Evolutionary conservation across 2,113 vertebrate species (phyloP).

Genomic region (Anolis sagrei): DNA sequence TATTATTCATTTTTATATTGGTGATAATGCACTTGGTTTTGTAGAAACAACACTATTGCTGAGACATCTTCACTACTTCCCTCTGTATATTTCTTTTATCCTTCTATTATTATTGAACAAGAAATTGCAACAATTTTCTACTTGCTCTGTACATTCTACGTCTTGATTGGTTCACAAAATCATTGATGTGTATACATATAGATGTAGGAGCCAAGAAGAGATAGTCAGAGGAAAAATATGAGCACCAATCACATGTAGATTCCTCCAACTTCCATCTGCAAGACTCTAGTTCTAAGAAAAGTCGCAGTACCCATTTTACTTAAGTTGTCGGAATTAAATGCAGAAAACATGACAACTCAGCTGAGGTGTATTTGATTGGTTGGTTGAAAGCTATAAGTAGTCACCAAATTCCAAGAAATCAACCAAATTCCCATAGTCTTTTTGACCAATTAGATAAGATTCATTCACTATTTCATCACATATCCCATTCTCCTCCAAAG

Average conservation of each 20-base stretch:
- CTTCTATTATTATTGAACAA: slow-evolving; percentile 7
- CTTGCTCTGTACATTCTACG: background rate
- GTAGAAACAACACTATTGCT: background rate
- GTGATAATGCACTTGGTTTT: background rate
- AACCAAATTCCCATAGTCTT: too few relatives aligned
- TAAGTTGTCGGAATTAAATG: too few relatives aligned
- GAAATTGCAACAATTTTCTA: background rate
- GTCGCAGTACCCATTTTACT: background rate
- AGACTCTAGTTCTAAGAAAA: background rate
- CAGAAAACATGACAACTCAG: background rate
- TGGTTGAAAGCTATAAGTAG: background rate
- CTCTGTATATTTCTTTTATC: background rate
- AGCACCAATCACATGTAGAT: background rate
- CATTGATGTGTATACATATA: background rate
- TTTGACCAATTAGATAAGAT: too few relatives aligned
- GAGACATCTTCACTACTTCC: background rate
- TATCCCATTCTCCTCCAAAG: too few relatives aligned
- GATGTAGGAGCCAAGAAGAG: background rate
- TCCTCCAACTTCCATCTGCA: background rate
- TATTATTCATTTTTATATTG: slow-evolving; percentile 13
- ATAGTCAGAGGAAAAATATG: background rate
- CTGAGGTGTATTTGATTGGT: background rate
- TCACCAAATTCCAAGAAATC: too few relatives aligned
- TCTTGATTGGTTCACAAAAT: background rate
- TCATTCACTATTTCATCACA: too few relatives aligned